Evolutionary conservation across 2,888 invertebrate species (phyloP).

Genomic region (Pegoplata infirma): DNA sequence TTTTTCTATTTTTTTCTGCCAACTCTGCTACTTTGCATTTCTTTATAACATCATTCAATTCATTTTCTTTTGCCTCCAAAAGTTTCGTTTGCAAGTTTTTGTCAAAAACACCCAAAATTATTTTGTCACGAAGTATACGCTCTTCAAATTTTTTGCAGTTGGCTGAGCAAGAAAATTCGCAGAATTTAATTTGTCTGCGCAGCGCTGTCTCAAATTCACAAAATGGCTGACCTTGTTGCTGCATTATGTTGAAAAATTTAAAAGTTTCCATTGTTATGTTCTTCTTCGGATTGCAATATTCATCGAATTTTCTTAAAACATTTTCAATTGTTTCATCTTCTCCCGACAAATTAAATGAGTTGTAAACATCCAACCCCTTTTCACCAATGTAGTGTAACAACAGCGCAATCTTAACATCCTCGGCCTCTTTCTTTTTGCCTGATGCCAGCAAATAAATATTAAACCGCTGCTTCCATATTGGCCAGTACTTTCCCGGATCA

Average conservation of each 20-base stretch:
- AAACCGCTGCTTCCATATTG: slow-evolving; percentile 4
- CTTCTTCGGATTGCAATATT: no score
- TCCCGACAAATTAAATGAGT: no score
- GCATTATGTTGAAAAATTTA: slow-evolving; percentile 20
- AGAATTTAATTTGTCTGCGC: slow-evolving; percentile 26
- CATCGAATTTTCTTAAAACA: no score
- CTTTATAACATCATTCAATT: no score
- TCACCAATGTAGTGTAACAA: no score
- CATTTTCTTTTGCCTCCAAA: no score
- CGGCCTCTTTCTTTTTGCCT: no score
- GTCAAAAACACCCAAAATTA: slow-evolving; percentile 9
- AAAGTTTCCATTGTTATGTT: slow-evolving; percentile 4
- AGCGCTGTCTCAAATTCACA: slow-evolving; percentile 25
- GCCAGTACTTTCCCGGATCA: slow-evolving; percentile 13
- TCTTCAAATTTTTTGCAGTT: slow-evolving; percentile 20
- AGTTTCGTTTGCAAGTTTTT: no score
- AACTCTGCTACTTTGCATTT: no score
- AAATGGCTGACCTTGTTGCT: slow-evolving; percentile 30
- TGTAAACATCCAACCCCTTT: no score
- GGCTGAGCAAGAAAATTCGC: neutral
- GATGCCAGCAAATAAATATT: neutral
- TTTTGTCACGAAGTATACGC: slow-evolving; percentile 15
- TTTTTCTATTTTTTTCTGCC: neutral
- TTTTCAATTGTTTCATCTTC: no score
- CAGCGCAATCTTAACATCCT: no score